Evolutionary conservation across 53 echinoderm and acorn worm species (phyloP), one percentile per base, ranked within the genome.

Genomic region (Glandiceps talaboti): DNA sequence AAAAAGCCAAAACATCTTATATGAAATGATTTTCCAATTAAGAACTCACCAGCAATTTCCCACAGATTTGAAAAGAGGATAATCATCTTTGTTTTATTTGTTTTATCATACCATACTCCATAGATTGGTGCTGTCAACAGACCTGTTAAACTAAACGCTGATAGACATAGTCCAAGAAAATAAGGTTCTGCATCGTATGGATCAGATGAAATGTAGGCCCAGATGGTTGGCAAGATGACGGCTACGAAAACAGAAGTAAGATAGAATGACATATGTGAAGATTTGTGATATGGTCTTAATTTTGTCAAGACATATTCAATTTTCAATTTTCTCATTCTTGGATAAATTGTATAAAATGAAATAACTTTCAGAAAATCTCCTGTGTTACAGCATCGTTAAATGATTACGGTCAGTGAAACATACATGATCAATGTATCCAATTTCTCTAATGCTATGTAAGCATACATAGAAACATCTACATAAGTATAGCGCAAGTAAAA

Each of bases 171-270:
- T 0, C 95, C 95, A 28, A 92, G 84, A 82, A 90, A 95, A 26
- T 83, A 88, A 26, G 88, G 85, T 30, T 88, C 79, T 29, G 88
- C 91, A 31, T 84, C 79, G 26, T 90, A 82, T 6, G 64, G 6
- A 30, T 73, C 26, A n/a, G n/a, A n/a, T 32, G 84, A 73, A 14
- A 95, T 75, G 82, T 92, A 95, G 32, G 84, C 86, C 28, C 92
- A 90, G 27, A 95, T 86, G 14, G 92, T 92, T 32, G 95, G 95
- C 75, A 95, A 77, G 30, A 94, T 88, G 32, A 94, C 92, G 30
- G 94, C 94, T 94, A 85, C 6, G 64, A 45, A 45, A 12, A n/a
- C n/a, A n/a, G n/a, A n/a, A n/a, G n/a, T n/a, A n/a, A n/a, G n/a
- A n/a, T n/a, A n/a, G n/a, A n/a, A n/a, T n/a, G n/a, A n/a, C n/a